phyloP scores from a whole-genome alignment of 2,888 invertebrate species.

The Clostera curtula region DNA sequence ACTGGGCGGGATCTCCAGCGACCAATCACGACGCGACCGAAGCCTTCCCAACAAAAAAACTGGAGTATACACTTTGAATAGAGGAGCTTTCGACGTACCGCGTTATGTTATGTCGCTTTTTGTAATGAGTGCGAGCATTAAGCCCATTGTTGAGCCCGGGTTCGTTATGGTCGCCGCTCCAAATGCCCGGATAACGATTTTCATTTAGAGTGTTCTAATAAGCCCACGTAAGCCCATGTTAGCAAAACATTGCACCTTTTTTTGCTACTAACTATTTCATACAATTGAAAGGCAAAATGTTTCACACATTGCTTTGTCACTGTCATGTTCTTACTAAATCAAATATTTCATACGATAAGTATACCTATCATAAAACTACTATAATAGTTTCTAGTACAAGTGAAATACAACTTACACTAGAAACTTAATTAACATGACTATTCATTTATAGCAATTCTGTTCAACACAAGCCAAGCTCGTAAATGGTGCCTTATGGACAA shows the following conservation, averaged over 20 bases:
- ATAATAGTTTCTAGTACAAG: too few relatives aligned
- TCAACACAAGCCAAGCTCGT: too few relatives aligned
- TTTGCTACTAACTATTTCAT: constrained; percentile 19
- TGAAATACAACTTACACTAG: too few relatives aligned
- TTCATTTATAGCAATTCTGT: too few relatives aligned
- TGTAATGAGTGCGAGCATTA: constrained; percentile 74
- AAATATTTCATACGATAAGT: too few relatives aligned
- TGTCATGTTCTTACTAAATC: too few relatives aligned
- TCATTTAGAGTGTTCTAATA: constrained; percentile 73
- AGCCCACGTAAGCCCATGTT: constrained; percentile 64
- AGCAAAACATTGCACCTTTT: constrained; percentile 34
- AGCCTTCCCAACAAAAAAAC: constrained; percentile 67
- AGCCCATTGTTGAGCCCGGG: constrained; percentile 72
- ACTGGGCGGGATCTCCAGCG: constrained; percentile 54
- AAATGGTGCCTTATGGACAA: too few relatives aligned
- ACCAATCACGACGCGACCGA: constrained; percentile 46
- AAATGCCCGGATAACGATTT: constrained; percentile 71
- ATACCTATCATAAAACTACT: too few relatives aligned
- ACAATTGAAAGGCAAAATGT: constrained; percentile 11
- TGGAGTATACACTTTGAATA: constrained; percentile 73
- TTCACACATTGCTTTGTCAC: too few relatives aligned
- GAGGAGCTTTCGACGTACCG: constrained; percentile 70
- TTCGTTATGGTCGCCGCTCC: constrained; percentile 71
- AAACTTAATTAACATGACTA: too few relatives aligned
- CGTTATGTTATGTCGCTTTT: constrained; percentile 74